phyloP scores from a whole-genome alignment of 2,797 vertebrate genomes.

The Melanotaenia nigrans region DNA sequence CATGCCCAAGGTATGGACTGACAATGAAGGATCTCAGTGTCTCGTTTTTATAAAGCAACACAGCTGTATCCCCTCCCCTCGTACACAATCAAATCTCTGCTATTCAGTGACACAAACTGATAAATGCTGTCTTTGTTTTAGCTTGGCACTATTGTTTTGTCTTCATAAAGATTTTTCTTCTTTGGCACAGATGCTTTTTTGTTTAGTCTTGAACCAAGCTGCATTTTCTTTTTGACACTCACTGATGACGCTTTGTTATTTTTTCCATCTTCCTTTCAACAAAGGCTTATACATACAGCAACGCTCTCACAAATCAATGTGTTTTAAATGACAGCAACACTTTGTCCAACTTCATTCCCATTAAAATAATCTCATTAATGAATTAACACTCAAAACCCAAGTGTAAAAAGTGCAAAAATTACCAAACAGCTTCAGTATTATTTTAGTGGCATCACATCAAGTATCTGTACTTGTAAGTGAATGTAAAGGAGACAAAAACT shows the following conservation, averaged over 20 bases:
- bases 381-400: background rate
- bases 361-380: slow-evolving; percentile 13
- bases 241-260: slow-evolving; percentile 44
- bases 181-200: slow-evolving; percentile 65
- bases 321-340: background rate
- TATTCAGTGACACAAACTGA: slow-evolving; percentile 73
- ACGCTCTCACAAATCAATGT: background rate
- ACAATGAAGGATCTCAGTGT: slow-evolving; percentile 75
- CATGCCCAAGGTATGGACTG: slow-evolving; percentile 76
- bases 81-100: slow-evolving; percentile 76
- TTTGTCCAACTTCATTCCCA: background rate
- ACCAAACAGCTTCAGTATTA: background rate
- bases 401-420: background rate
- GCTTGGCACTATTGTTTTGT: slow-evolving; percentile 74
- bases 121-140: slow-evolving; percentile 80
- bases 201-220: slow-evolving; percentile 50
- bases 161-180: slow-evolving; percentile 72
- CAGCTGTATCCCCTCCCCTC: slow-evolving; percentile 75
- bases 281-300: background rate
- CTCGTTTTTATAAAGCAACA: slow-evolving; percentile 75
- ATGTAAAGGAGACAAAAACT: slow-evolving; percentile 11
- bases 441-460: background rate
- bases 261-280: slow-evolving; percentile 5
- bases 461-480: slow-evolving; percentile 3
- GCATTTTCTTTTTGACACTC: slow-evolving; percentile 51